Evolutionary conservation across 2,113 vertebrate species (phyloP).

Genomic region (Mesitornis unicolor): DNA sequence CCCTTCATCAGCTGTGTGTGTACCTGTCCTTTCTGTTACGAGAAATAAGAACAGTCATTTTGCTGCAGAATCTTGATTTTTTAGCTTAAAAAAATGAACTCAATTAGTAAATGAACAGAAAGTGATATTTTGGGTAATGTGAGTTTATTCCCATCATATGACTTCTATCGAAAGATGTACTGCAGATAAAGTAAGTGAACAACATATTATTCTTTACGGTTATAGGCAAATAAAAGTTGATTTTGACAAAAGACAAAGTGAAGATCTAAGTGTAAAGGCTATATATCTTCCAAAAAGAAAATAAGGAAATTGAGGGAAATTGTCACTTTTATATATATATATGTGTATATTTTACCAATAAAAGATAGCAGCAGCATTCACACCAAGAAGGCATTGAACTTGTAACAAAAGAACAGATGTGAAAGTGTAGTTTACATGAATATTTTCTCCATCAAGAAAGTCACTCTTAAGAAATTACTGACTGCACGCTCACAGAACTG

Average conservation of each 20-base stretch:
- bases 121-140: neutral
- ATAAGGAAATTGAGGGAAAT: neutral
- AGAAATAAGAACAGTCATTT: neutral
- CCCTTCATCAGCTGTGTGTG: neutral
- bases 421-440: neutral
- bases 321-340: neutral
- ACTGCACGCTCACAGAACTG: neutral
- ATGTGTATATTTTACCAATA: neutral
- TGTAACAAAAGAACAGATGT: neutral
- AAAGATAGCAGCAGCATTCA: neutral
- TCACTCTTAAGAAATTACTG: neutral
- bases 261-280: neutral
- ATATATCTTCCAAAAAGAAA: neutral
- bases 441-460: neutral
- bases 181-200: slow-evolving; percentile 17
- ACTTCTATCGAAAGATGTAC: slow-evolving; percentile 15
- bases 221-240: slow-evolving; percentile 31
- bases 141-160: slow-evolving; percentile 10
- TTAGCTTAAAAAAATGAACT: neutral
- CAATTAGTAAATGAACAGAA: neutral
- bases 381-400: neutral
- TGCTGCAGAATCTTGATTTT: neutral
- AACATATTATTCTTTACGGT: slow-evolving; percentile 30
- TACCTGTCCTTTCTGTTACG: neutral
- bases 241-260: neutral